Percentiles rank a stretch among this genome's conserved stretches.
Conservation (phyloP, 2,888 invertebrate species). For the Notodonta ziczac region DNA sequence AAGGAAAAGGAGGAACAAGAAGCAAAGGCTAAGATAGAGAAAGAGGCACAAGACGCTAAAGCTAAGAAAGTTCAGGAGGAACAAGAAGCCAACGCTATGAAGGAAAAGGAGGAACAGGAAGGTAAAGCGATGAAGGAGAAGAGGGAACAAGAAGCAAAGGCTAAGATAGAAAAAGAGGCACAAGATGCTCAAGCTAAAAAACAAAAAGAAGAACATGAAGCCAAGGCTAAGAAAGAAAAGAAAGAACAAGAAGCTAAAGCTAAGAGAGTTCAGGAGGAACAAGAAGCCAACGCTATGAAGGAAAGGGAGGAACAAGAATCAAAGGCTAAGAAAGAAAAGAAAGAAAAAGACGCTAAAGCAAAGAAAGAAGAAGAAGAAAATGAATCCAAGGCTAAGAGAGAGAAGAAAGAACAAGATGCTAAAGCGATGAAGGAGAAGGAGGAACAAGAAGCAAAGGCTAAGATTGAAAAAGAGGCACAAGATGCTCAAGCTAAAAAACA, state of each 20-base stretch:
- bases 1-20: slow-evolving; percentile 13
- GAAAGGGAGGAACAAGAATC: slow-evolving; percentile 16
- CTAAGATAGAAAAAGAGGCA: slow-evolving; percentile 17
- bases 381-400: slow-evolving; percentile 2
- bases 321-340: slow-evolving; percentile 2
- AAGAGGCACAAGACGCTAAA: slow-evolving; percentile 12
- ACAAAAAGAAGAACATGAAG: slow-evolving; percentile 11
- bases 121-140: slow-evolving; percentile 18
- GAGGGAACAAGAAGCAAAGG: slow-evolving; percentile 16
- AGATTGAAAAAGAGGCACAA: slow-evolving; percentile 3
- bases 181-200: slow-evolving; percentile 9
- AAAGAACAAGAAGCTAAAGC: slow-evolving; percentile 12
- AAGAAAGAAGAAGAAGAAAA: neutral
- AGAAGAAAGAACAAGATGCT: neutral
- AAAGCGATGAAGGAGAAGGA: slow-evolving; percentile 1
- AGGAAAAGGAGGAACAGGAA: slow-evolving; percentile 23
- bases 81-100: slow-evolving; percentile 5
- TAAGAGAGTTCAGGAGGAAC: slow-evolving; percentile 15
- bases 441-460: slow-evolving; percentile 7
- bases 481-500: slow-evolving; percentile 2
- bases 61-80: slow-evolving; percentile 15
- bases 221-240: slow-evolving; percentile 10
- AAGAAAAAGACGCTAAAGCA: slow-evolving; percentile 6
- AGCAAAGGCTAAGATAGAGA: slow-evolving; percentile 10
- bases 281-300: slow-evolving; percentile 17